Evolutionary conservation across 2,113 vertebrate species (phyloP), one percentile per base, ranked within the genome.

Genomic region (Urocynchramus pylzowi): DNA sequence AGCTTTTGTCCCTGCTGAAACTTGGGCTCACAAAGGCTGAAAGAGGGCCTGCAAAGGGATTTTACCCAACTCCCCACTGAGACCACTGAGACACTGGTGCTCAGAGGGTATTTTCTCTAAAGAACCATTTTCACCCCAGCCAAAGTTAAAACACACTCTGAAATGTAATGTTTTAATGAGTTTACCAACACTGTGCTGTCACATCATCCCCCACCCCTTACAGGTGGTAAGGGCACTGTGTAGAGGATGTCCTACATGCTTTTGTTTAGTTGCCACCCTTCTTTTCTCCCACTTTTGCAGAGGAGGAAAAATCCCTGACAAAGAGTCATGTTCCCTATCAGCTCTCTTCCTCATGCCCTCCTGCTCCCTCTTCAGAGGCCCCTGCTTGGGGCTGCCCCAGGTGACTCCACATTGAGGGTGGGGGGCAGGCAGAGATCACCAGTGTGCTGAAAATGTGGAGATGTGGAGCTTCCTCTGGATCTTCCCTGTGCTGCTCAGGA

Each of bases 141-240:
- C 53, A 61, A 50, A 60, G 11, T 35, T 28, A 35, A 77, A 78
- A 69, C 26, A 44, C 0, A 0, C 2, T 3, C 49, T 42, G 53
- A 57, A 64, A 64, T 20, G 14, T 27, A 16, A 8, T 15, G 0
- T 41, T 92, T 70, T 67, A n/a, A 17, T 70, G 56, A 8, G 13
- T 79, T 80, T 71, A 27, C 39, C 75, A 18, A 4, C 2, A 7
- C 54, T 47, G 4, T 5, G 6, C 16, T 82, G 27, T 35, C 2
- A 1, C 24, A 14, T 41, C 0, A 0, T 39, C 77, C 15, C 24
- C 8, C 13, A 33, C 7, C 23, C 23, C 16, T 53, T 26, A 22
- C 11, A n/a, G 37, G 19, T 52, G 41, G 16, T 16, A 44, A 35
- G 5, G 41, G 13, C 30, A 31, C 35, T 13, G 3, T 19, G 28